These are phyloP conservation scores for Turritopsis dohrnii DNA, from an alignment of 30 jellyfish, hydroid and myxozoan species.

Conservation along the genomic window DNA sequence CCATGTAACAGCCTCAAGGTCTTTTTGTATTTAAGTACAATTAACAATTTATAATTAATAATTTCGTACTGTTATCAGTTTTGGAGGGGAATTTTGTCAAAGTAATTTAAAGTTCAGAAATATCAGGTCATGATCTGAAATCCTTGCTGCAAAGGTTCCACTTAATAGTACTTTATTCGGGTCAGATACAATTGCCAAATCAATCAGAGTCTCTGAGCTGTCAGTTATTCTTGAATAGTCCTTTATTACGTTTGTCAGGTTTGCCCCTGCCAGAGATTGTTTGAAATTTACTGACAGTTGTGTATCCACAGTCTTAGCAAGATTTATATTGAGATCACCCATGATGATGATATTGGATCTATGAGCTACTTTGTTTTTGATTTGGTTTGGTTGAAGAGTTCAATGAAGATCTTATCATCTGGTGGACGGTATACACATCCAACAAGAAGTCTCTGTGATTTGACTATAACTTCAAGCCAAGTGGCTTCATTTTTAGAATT, in stretches of 20 bases:
- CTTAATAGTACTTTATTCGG: neutral
- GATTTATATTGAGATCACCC: neutral
- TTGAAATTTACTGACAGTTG: neutral
- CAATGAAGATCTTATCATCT: neutral
- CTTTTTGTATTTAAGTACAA: neutral
- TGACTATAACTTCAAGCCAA: neutral
- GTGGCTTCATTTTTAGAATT: neutral
- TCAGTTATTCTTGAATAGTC: neutral
- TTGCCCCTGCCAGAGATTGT: neutral
- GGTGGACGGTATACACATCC: neutral
- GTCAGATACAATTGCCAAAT: neutral
- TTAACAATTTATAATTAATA: neutral
- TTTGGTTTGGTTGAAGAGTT: neutral
- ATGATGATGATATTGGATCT: neutral
- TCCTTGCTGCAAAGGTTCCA: neutral
- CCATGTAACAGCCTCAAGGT: neutral
- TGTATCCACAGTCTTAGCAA: neutral
- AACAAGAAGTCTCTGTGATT: neutral
- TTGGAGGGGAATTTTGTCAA: neutral
- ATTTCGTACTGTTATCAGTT: neutral
- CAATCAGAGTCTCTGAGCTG: neutral
- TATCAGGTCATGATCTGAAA: neutral
- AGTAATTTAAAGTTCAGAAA: no score
- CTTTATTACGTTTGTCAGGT: neutral
- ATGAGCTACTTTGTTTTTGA: neutral